Evolutionary conservation across 2,797 vertebrate species (phyloP).

Genomic region (Diplodus puntazzo): DNA sequence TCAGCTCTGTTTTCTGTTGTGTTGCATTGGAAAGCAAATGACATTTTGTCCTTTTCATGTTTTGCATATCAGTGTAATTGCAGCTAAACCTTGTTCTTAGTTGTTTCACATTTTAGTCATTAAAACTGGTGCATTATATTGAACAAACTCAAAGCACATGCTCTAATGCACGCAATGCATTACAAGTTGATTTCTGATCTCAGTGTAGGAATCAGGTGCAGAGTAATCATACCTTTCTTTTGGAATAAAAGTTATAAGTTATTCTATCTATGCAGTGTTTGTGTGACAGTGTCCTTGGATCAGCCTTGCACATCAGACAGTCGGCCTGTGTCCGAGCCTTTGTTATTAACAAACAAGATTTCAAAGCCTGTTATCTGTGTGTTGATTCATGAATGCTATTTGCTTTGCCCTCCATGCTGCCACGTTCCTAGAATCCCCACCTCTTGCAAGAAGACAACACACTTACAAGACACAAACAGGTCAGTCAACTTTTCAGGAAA

Average conservation of each 20-base stretch:
- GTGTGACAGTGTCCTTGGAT: constrained; percentile 57
- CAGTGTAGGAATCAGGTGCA: neutral
- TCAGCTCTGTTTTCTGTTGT: neutral
- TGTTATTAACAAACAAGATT: constrained; percentile 69
- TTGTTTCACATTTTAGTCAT: neutral
- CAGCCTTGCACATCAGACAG: constrained; percentile 57
- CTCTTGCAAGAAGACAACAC: neutral
- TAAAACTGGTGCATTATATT: neutral
- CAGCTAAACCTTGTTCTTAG: neutral
- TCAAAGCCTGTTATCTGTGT: constrained; percentile 70
- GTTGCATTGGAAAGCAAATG: constrained; percentile 6
- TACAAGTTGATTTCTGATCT: neutral
- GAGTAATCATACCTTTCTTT: neutral
- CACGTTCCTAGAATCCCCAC: constrained; percentile 35
- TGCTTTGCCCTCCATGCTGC: constrained; percentile 43
- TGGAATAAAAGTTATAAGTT: neutral
- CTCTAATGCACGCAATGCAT: neutral
- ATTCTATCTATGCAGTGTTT: neutral
- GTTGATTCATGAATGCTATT: constrained; percentile 52
- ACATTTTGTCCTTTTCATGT: neutral
- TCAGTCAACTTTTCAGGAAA: constrained; percentile 60
- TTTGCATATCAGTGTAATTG: neutral
- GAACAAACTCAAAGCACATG: neutral
- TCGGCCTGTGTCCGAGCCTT: constrained; percentile 62
- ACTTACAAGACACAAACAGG: constrained; percentile 31